Evolutionary conservation across 2,888 invertebrate species (phyloP).

Genomic region (Polietes domitor): DNA sequence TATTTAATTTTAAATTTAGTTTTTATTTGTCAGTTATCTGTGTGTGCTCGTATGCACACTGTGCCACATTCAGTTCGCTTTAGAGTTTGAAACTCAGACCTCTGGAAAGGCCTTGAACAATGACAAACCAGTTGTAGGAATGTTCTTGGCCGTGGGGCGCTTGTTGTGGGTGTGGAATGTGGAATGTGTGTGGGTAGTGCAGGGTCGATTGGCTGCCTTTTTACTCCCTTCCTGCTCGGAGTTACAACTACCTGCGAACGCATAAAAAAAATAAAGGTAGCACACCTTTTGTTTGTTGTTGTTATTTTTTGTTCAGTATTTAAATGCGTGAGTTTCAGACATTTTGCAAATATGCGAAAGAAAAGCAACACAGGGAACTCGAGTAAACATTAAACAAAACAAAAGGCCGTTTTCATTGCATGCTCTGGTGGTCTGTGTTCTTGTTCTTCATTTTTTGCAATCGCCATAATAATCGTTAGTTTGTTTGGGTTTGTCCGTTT

Average conservation of each 20-base stretch:
- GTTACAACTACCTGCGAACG: not conserved
- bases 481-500: not conserved
- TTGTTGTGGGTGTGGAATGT: not conserved
- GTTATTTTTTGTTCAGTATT: not conserved
- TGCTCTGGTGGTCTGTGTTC: not conserved
- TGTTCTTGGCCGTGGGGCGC: not conserved
- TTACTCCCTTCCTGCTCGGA: not conserved
- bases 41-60: not conserved
- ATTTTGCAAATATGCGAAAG: conserved; percentile 8
- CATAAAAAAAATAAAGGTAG: conserved; percentile 12
- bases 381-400: not conserved
- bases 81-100: not conserved
- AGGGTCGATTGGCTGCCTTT: not conserved
- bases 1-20: too few relatives aligned
- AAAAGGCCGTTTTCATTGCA: not conserved
- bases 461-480: not conserved
- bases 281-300: too few relatives aligned
- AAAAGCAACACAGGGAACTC: not conserved
- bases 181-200: not conserved
- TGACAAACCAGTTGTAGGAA: not conserved
- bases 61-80: not conserved
- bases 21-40: too few relatives aligned
- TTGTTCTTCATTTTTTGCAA: not conserved
- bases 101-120: not conserved
- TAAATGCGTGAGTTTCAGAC: conserved; percentile 22